Evolutionary conservation across 1,140 invertebrate species (phyloP).

Genomic region (Trichonephila inaurata): DNA sequence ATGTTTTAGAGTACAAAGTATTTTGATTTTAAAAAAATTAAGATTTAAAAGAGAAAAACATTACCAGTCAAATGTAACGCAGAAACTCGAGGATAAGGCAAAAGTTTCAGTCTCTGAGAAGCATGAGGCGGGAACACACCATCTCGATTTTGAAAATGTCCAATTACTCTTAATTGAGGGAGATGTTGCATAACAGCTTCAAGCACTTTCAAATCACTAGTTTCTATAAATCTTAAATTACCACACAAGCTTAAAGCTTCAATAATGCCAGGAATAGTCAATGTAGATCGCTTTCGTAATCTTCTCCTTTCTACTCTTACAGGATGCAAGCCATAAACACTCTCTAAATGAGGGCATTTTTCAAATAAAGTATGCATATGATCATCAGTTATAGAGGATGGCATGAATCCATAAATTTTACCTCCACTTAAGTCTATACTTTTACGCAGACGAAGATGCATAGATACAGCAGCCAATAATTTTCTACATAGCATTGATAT

Average conservation of each 20-base stretch:
- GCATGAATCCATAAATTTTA: constrained; percentile 78
- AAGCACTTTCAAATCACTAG: constrained; percentile 78
- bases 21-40: neutral
- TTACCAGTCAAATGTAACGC: constrained; percentile 79
- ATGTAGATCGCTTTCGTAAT: constrained; percentile 73
- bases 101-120: constrained; percentile 77
- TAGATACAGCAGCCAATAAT: constrained; percentile 35
- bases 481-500: constrained; percentile 64
- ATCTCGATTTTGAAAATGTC: constrained; percentile 79
- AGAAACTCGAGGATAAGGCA: constrained; percentile 78
- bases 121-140: constrained; percentile 78
- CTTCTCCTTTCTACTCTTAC: constrained; percentile 77
- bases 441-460: constrained; percentile 68
- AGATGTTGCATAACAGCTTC: constrained; percentile 79
- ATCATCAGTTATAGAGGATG: constrained; percentile 78
- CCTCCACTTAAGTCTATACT: constrained; percentile 58
- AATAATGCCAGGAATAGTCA: constrained; percentile 79
- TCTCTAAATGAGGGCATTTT: constrained; percentile 78
- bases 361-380: constrained; percentile 77
- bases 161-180: constrained; percentile 79
- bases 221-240: constrained; percentile 79
- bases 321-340: constrained; percentile 79
- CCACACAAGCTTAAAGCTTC: constrained; percentile 77
- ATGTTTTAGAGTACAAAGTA: too few species aligned
- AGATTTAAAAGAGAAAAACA: neutral